Evolutionary conservation across 2,888 invertebrate genomes (phyloP), one percentile per base, ranked within the genome.

Genomic region (Zelleria hepariella): DNA sequence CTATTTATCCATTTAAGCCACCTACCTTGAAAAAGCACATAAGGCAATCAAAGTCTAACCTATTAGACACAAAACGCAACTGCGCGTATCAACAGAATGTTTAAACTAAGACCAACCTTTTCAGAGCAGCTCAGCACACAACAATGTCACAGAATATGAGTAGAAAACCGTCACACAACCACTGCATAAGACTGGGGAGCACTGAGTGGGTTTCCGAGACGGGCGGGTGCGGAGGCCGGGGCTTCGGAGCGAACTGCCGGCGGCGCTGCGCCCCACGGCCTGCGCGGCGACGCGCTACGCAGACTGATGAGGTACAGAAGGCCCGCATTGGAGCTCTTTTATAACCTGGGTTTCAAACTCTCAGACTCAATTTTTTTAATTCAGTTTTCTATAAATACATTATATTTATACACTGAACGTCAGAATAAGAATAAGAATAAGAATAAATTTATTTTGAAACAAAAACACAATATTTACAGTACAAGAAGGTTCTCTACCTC

Each of bases 211-310:
- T n/a, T n/a, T n/a, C 21, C 3, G 51, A 10, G 51, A 21, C 7
- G 51, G 20, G 51, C 4, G 51, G 51, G 23, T 51, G n/a, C 23
- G 21, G 18, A 21, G 51, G 21, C 48, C 60, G 25, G 61, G 61
- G 51, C 21, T 20, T n/a, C 51, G 51, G 51, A 15, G 51, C 51
- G 20, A 21, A 51, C 71, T 67, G 62, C 71, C 74, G 78, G 72
- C 68, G 68, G 70, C 64, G 65, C 64, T 66, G 68, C 67, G 64
- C 56, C 20, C 55, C 23, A 32, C 27, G 6, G 69, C 68, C 68
- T 77, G 79, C 79, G 78, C 79, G 72, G 66, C 71, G 53, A 26
- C 55, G 70, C 68, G 69, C 2, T 42, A 3, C n/a, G n/a, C n/a
- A n/a, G n/a, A n/a, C 15, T 15, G 32, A 42, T 10, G 15, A 10